Conservation (phyloP, 1,140 invertebrate species). For the Caenorhabditis remanei region DNA sequence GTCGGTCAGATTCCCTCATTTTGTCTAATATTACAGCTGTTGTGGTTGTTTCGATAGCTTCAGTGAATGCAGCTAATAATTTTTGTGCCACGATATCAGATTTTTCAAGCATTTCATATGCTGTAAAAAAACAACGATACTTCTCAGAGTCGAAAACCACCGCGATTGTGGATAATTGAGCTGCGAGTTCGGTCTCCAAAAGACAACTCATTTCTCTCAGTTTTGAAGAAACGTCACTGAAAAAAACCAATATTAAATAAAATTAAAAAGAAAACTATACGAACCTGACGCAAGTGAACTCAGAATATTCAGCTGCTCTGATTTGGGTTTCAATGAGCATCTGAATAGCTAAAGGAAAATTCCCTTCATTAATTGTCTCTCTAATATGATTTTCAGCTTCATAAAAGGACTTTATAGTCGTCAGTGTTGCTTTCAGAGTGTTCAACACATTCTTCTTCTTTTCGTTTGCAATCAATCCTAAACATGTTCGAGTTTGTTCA, state of each 20-base stretch:
- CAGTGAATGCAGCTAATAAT: constrained; percentile 67
- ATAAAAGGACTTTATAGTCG: constrained; percentile 60
- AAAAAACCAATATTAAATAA: constrained; percentile 27
- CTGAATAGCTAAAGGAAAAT: constrained; percentile 72
- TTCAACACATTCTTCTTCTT: constrained; percentile 64
- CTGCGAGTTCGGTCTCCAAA: constrained; percentile 71
- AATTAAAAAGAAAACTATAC: not conserved
- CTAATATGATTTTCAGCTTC: constrained; percentile 64
- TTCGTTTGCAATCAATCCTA: constrained; percentile 66
- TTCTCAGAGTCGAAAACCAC: constrained; percentile 70
- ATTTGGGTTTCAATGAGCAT: constrained; percentile 72
- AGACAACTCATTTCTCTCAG: constrained; percentile 60
- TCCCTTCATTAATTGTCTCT: constrained; percentile 66
- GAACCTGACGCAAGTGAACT: constrained; percentile 72
- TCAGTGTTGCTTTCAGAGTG: constrained; percentile 55
- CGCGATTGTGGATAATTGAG: constrained; percentile 68
- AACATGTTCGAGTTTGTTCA: constrained; percentile 54
- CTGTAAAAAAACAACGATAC: constrained; percentile 68
- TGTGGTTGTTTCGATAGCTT: constrained; percentile 68
- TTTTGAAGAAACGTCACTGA: constrained; percentile 72
- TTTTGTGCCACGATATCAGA: constrained; percentile 65
- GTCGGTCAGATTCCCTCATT: constrained; percentile 39
- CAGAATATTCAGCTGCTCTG: constrained; percentile 64
- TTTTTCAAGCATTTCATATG: constrained; percentile 70
- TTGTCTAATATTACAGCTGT: constrained; percentile 66